A percentile compares a stretch with the other conserved stretches of the same genome.
These are phyloP conservation scores for Hyperopisus bebe DNA, from an alignment of 2,113 vertebrate species.

Conservation along the genomic window DNA sequence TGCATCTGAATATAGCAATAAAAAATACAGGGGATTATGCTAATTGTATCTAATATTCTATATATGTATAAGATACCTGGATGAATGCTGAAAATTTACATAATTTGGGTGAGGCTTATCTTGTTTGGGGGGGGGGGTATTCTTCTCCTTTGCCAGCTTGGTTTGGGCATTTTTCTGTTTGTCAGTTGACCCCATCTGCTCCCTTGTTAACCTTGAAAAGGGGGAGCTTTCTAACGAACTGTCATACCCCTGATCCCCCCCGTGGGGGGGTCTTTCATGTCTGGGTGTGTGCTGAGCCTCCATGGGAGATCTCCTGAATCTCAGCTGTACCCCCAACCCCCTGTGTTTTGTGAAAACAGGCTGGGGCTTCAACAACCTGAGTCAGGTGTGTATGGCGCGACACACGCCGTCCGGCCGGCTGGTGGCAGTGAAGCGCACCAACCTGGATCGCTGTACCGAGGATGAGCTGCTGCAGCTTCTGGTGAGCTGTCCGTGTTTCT, in stretches of 20 bases:
- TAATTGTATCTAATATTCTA: neutral
- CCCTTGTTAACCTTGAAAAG: neutral
- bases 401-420: constrained; percentile 78
- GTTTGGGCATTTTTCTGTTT: neutral
- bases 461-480: constrained; percentile 85
- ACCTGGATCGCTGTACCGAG: constrained; percentile 88
- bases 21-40: neutral
- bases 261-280: neutral
- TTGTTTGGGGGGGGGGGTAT: no score
- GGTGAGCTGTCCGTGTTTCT: constrained; percentile 52
- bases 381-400: constrained; percentile 79
- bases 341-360: constrained; percentile 59
- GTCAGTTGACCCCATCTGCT: neutral
- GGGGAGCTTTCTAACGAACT: neutral
- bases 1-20: neutral
- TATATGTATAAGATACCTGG: neutral
- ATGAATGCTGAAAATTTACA: neutral
- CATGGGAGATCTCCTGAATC: neutral
- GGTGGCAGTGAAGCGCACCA: constrained; percentile 84
- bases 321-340: neutral
- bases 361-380: constrained; percentile 84
- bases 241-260: neutral
- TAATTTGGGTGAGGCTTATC: neutral
- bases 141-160: neutral
- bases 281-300: neutral